These are phyloP conservation scores for Kryptolebias ocellatus DNA, from an alignment of 2,797 vertebrate species.

Conservation along the genomic window DNA sequence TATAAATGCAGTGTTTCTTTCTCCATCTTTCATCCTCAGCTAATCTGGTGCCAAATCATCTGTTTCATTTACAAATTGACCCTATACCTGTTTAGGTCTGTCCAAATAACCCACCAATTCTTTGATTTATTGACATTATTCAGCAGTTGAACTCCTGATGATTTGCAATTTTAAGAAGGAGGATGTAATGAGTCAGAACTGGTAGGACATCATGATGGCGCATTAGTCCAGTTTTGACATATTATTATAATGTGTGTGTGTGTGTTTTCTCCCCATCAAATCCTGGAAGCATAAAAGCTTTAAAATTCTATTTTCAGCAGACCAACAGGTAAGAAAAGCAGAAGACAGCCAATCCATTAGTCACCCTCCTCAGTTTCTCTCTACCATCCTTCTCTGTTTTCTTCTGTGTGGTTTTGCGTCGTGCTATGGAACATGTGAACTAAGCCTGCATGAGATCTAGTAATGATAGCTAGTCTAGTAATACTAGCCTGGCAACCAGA, in stretches of 20 bases:
- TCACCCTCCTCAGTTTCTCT: conserved; percentile 57
- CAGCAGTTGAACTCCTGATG: conserved; percentile 62
- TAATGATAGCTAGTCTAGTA: conserved; percentile 63
- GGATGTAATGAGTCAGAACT: conserved; percentile 58
- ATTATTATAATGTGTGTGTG: conserved; percentile 30
- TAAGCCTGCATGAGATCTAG: conserved; percentile 42
- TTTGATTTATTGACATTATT: conserved; percentile 63
- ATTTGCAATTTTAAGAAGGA: conserved; percentile 50
- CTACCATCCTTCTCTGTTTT: conserved; percentile 11
- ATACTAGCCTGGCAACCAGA: conserved; percentile 70
- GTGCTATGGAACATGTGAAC: conserved; percentile 42
- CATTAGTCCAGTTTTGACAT: conserved; percentile 34
- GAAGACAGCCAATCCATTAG: conserved; percentile 58
- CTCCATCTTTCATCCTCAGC: conserved; percentile 39
- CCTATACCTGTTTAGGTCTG: conserved; percentile 53
- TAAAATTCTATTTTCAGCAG: conserved; percentile 24
- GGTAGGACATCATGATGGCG: conserved; percentile 43
- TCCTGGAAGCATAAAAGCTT: conserved; percentile 36
- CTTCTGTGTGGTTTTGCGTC: conserved; percentile 31
- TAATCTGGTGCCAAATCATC: conserved; percentile 40
- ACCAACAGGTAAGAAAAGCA: conserved; percentile 56
- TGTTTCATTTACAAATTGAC: conserved; percentile 38
- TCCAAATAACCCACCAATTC: conserved; percentile 34
- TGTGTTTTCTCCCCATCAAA: conserved; percentile 18
- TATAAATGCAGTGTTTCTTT: conserved; percentile 32